Percentiles rank a stretch among this genome's conserved stretches.
phyloP scores from a whole-genome alignment of 2,113 vertebrate species.

The Muntiacus muntjak region DNA sequence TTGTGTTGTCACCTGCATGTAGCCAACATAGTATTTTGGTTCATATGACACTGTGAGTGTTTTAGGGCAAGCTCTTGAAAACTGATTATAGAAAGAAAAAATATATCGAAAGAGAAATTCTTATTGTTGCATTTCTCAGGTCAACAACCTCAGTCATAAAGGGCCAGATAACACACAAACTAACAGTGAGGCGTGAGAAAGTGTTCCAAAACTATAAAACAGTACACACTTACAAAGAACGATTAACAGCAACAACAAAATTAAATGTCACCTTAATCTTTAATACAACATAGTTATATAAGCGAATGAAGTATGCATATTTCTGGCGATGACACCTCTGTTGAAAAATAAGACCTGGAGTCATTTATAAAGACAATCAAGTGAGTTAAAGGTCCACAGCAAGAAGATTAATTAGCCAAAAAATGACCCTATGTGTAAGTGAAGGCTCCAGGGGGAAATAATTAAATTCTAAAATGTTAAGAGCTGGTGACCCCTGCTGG shows the following conservation, averaged over 20 bases:
- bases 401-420: neutral
- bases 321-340: neutral
- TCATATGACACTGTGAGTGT: neutral
- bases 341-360: neutral
- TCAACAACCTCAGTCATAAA: neutral
- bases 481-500: neutral
- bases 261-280: neutral
- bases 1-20: neutral
- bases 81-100: neutral
- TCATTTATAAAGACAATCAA: neutral
- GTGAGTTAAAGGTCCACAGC: neutral
- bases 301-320: neutral
- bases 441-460: neutral
- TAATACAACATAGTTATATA: neutral
- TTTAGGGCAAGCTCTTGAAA: neutral
- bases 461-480: neutral
- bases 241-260: neutral
- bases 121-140: neutral
- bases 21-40: neutral
- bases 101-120: neutral
- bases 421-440: neutral
- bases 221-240: neutral
- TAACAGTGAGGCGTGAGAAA: neutral
- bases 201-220: neutral
- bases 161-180: neutral